These are phyloP conservation scores for Brachyhypopomus gauderio DNA, from an alignment of 2,113 vertebrate genomes.

Conservation along the genomic window DNA sequence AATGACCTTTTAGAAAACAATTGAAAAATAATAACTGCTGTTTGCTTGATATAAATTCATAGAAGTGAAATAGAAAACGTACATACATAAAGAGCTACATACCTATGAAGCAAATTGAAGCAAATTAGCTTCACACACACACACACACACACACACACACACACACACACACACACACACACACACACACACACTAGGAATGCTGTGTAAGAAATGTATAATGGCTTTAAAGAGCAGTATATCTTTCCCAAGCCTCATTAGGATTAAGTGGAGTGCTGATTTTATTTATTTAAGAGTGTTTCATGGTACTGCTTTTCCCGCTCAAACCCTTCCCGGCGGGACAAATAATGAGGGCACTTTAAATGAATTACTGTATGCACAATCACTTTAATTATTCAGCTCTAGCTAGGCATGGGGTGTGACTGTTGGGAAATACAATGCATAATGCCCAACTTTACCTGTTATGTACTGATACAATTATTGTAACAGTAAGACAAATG, in stretches of 20 bases:
- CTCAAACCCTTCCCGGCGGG: slow-evolving; percentile 47
- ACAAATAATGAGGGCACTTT: slow-evolving; percentile 61
- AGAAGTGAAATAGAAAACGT: not conserved
- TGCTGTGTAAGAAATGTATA: slow-evolving; percentile 38
- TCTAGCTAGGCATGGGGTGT: slow-evolving; percentile 53
- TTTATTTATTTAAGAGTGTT: slow-evolving; percentile 54
- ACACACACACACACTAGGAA: slow-evolving; percentile 31
- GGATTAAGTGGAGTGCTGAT: slow-evolving; percentile 51
- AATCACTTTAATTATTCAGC: slow-evolving; percentile 64
- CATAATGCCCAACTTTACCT: slow-evolving; percentile 45
- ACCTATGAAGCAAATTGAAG: not conserved
- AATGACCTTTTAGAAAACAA: not conserved
- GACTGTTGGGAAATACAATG: slow-evolving; percentile 60
- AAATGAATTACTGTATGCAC: slow-evolving; percentile 59
- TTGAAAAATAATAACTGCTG: no score
- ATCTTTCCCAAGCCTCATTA: slow-evolving; percentile 44
- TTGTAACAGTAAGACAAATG: slow-evolving; percentile 39
- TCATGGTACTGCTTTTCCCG: slow-evolving; percentile 56
- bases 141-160: slow-evolving; percentile 30
- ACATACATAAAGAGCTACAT: slow-evolving; percentile 13
- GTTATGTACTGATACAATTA: slow-evolving; percentile 46
- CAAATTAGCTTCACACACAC: not conserved
- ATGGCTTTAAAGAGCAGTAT: slow-evolving; percentile 40
- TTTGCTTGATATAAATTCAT: no score
- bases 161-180: slow-evolving; percentile 6